Conservation (phyloP, 2,888 invertebrate genomes). For the Stenolophus ochropezus region DNA sequence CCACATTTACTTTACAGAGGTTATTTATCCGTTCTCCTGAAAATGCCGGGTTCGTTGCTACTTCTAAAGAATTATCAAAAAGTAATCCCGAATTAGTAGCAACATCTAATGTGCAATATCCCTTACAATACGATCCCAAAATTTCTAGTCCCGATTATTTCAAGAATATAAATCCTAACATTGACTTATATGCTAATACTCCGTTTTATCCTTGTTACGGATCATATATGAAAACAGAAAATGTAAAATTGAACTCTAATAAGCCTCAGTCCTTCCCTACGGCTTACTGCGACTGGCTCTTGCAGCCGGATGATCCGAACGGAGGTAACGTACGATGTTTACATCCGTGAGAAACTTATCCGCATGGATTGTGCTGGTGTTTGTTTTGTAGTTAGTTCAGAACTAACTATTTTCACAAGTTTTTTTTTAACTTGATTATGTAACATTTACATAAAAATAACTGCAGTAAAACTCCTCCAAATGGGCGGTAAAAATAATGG, state of each 20-base stretch:
- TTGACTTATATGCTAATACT: conserved; percentile 70
- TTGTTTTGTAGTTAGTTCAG: conserved; percentile 67
- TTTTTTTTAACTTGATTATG: conserved; percentile 18
- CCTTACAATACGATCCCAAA: conserved; percentile 67
- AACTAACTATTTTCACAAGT: conserved; percentile 64
- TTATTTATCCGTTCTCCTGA: conserved; percentile 69
- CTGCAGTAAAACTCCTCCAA: conserved; percentile 58
- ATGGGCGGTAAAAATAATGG: conserved; percentile 45
- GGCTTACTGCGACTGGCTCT: conserved; percentile 72
- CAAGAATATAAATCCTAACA: conserved; percentile 56
- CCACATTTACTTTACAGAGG: conserved; percentile 69
- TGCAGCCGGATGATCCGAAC: conserved; percentile 67
- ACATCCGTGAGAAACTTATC: conserved; percentile 66
- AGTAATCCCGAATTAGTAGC: conserved; percentile 68
- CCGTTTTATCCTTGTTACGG: conserved; percentile 71
- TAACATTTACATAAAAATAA: conserved; percentile 31
- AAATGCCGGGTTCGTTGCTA: conserved; percentile 42
- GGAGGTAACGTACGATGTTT: conserved; percentile 69
- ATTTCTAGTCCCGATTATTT: conserved; percentile 13
- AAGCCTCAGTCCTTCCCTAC: conserved; percentile 64
- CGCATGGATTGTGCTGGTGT: conserved; percentile 69
- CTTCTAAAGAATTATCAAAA: conserved; percentile 65
- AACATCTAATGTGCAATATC: conserved; percentile 68
- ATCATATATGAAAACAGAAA: conserved; percentile 47
- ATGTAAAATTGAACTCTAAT: conserved; percentile 43